Evolutionary conservation across 1,140 invertebrate species (phyloP), one percentile per base, ranked within the genome.

Genomic region (Calephelis virginiensis): DNA sequence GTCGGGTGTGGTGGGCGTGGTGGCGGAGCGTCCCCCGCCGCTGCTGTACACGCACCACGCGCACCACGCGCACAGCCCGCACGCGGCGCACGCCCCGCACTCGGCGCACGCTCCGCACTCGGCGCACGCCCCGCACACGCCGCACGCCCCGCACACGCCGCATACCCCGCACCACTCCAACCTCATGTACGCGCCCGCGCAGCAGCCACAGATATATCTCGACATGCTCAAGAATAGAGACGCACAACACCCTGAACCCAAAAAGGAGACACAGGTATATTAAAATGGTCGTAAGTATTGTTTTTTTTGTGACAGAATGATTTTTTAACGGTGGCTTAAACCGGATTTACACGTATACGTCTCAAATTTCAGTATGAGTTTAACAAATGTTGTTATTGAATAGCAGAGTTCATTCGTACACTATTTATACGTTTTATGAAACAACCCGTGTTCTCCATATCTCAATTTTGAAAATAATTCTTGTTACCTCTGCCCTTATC

Each of bases 11-110:
- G 83, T 82, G 69, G 79, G 83, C 38, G 81, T 82, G 59, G 84
- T 86, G 38, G 74, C 74, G 1, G 86, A 90, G 67, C 75, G 88
- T 0, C 81, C 86, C 8, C 84, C 86, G 0, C 83, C 88, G 0
- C 65, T 92, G 43, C 63, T 90, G 66, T 91, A 90, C 73, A 80
- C 84, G 6, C 89, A 91, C 71, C 87, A 91, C 72, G 85, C 78
- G 8, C 50, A 17, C 17, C 17, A 17, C 17, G 17, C 83, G 6
- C 80, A 83, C 61, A 77, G 71, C n/a, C 77, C 66, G 9, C 76
- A 78, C 67, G 70, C 71, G 10, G 78, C 82, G 9, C 77, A 81
- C 66, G 68, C 64, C 12, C 75, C 66, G 10, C 86, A 89, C 61
- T n/a, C 1, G 17, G 1, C 17, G 17, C 17, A 17, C 17, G 17